Evolutionary conservation across 2,888 invertebrate genomes (phyloP).

Genomic region (Shargacucullia verbasci): DNA sequence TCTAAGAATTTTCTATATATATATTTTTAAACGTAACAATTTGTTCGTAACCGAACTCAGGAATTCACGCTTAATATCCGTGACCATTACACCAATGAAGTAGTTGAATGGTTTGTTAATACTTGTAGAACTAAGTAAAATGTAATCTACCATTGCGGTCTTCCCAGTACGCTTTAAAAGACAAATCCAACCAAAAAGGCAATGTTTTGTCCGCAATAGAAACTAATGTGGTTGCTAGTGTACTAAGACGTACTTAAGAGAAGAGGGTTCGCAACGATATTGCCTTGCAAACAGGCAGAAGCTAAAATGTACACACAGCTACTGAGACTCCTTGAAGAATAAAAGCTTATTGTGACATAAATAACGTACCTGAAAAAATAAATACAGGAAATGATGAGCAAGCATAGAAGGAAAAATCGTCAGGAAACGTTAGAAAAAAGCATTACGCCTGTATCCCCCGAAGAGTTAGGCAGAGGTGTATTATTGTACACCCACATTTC

Average conservation of each 20-base stretch:
- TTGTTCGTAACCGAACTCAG: too few species aligned
- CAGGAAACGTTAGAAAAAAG: too few species aligned
- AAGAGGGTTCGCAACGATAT: conserved; percentile 9
- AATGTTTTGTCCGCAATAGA: conserved; percentile 20
- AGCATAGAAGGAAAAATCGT: too few species aligned
- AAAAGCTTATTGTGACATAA: conserved; percentile 19
- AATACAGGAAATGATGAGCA: conserved; percentile 9
- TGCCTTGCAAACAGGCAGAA: not conserved
- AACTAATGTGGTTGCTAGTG: conserved; percentile 26
- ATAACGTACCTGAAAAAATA: conserved; percentile 7
- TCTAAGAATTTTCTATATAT: too few species aligned
- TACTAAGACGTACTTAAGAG: conserved; percentile 9
- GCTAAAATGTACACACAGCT: conserved; percentile 7
- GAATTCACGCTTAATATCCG: too few species aligned
- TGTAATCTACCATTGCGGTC: conserved; percentile 3
- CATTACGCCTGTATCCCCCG: too few species aligned
- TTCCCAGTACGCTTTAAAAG: conserved; percentile 20
- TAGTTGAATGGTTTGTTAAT: too few species aligned
- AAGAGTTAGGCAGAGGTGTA: too few species aligned
- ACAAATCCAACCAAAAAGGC: conserved; percentile 24
- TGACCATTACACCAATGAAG: too few species aligned
- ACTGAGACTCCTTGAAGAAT: conserved; percentile 15
- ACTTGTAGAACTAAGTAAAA: too few species aligned
- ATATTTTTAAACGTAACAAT: too few species aligned
- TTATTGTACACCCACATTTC: too few species aligned